These are phyloP conservation scores for Syrmaticus mikado DNA, from an alignment of 2,113 vertebrate genomes.

Conservation along the genomic window DNA sequence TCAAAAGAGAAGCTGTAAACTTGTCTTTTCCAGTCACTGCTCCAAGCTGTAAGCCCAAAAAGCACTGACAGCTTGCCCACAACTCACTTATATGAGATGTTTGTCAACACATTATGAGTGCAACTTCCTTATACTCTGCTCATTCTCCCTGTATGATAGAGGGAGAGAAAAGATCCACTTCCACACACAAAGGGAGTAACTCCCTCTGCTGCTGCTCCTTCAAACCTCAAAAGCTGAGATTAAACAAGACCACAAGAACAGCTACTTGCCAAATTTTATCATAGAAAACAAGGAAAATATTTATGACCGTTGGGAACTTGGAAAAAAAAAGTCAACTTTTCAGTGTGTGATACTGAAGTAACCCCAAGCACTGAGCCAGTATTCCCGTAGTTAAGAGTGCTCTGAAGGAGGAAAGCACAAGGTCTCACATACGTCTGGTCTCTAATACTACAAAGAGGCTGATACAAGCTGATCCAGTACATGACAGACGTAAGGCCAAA, in stretches of 20 bases:
- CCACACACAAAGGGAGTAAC: not conserved
- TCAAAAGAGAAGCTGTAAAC: not conserved
- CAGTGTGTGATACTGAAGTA: slow-evolving; percentile 6
- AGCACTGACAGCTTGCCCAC: not conserved
- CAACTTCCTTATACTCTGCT: not conserved
- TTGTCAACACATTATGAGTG: accelerated
- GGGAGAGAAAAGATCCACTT: not conserved
- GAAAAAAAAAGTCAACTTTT: not conserved
- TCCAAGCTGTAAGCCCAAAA: not conserved
- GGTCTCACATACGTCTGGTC: not conserved
- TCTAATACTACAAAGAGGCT: not conserved
- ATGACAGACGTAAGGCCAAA: not conserved
- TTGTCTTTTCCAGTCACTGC: not conserved
- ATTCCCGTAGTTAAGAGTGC: not conserved
- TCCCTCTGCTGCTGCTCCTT: not conserved
- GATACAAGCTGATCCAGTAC: not conserved
- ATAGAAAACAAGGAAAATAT: slow-evolving; percentile 32
- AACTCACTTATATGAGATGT: not conserved
- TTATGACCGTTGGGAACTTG: not conserved
- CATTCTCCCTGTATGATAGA: not conserved
- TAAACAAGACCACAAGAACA: not conserved
- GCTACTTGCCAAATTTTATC: slow-evolving; percentile 33
- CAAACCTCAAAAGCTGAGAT: not conserved
- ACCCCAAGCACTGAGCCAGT: not conserved
- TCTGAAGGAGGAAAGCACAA: not conserved